Percentiles rank a stretch among this genome's conserved stretches.
Evolutionary conservation across 2,113 vertebrate species (phyloP).

Genomic region (Centropus bengalensis): DNA sequence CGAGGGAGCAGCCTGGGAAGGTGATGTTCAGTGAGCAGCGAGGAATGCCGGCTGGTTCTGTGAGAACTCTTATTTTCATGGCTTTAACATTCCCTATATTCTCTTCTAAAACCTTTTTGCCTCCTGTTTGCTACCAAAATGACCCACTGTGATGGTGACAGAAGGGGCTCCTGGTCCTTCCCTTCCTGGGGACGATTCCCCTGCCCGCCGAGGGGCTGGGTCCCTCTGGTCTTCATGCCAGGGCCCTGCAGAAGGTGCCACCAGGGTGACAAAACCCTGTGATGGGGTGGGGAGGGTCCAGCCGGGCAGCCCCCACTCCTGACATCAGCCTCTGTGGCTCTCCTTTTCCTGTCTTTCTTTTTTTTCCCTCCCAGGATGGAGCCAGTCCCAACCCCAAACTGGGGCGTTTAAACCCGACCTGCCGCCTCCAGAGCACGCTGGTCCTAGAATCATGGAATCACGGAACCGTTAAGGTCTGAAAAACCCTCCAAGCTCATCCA

Average conservation of each 20-base stretch:
- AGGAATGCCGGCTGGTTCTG: rapidly evolving
- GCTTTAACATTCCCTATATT: rapidly evolving
- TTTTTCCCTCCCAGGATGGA: neutral
- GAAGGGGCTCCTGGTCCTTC: neutral
- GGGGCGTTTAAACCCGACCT: neutral
- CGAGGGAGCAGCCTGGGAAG: neutral
- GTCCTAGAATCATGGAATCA: neutral
- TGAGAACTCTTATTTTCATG: neutral
- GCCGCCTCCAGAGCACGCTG: neutral
- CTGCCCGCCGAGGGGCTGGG: rapidly evolving
- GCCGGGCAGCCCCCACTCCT: neutral
- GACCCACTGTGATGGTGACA: rapidly evolving
- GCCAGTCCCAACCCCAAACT: neutral
- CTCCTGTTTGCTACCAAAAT: neutral
- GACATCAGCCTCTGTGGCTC: neutral
- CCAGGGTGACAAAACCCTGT: neutral
- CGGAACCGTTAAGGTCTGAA: too few species aligned
- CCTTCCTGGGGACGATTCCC: neutral
- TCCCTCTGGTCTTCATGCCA: neutral
- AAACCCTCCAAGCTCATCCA: too few species aligned
- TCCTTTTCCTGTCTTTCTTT: neutral
- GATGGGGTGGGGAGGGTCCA: too few species aligned
- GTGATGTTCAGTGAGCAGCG: rapidly evolving
- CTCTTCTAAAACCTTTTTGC: rapidly evolving
- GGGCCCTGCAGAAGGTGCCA: neutral